These are phyloP conservation scores for Rhipidura dahli DNA, from an alignment of 2,113 vertebrate genomes.

Conservation along the genomic window DNA sequence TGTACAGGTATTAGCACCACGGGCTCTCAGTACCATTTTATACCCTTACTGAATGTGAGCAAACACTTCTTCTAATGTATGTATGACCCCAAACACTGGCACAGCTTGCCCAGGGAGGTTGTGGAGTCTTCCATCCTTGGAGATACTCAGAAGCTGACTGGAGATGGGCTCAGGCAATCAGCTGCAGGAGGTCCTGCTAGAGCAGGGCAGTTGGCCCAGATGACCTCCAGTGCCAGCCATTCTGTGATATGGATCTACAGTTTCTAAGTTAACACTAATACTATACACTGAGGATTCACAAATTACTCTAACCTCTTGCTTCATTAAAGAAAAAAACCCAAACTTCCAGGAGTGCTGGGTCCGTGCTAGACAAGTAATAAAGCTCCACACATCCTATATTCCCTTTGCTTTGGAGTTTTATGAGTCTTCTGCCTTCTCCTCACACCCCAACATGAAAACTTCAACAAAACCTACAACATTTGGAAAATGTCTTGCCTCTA, in stretches of 20 bases:
- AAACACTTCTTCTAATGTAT: not conserved
- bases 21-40: not conserved
- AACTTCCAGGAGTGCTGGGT: not conserved
- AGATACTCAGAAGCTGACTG: not conserved
- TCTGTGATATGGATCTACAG: not conserved
- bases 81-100: not conserved
- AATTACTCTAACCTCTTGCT: not conserved
- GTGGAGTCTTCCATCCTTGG: not conserved
- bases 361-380: not conserved
- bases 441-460: not conserved
- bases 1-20: not conserved
- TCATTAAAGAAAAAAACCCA: not conserved
- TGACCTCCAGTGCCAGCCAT: not conserved
- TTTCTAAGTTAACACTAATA: not conserved
- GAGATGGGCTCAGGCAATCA: not conserved
- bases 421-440: not conserved
- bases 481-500: not conserved
- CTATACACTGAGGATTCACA: not conserved
- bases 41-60: not conserved
- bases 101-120: not conserved
- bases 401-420: not conserved
- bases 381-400: not conserved
- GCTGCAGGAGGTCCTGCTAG: not conserved
- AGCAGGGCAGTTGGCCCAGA: not conserved
- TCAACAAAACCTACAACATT: not conserved